phyloP scores from a whole-genome alignment of 2,113 vertebrate species.

The Otus sunia region DNA sequence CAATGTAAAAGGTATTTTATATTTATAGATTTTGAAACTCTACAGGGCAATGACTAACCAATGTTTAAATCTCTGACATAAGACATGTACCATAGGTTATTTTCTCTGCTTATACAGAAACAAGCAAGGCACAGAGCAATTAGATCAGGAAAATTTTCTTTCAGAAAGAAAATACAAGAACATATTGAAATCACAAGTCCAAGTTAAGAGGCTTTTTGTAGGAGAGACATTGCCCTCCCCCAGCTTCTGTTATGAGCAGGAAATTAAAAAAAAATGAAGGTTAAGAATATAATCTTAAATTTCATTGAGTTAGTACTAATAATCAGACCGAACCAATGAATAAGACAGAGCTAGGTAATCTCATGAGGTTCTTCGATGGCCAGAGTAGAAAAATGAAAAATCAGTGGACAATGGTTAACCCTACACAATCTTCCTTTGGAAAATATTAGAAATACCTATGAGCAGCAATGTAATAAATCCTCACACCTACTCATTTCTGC shows the following conservation, averaged over 20 bases:
- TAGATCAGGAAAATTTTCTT: background rate
- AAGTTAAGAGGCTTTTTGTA: background rate
- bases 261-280: background rate
- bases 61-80: background rate
- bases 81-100: background rate
- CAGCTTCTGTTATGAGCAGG: background rate
- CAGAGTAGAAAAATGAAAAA: background rate
- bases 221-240: background rate
- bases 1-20: background rate
- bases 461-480: background rate
- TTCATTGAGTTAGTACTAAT: background rate
- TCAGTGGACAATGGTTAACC: background rate
- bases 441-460: background rate
- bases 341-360: background rate
- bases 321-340: background rate
- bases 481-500: background rate
- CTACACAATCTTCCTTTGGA: background rate
- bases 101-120: background rate
- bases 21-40: background rate
- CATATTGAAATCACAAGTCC: background rate
- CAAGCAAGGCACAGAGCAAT: background rate
- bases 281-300: background rate
- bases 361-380: background rate
- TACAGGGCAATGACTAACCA: background rate
- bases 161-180: background rate